Conservation (phyloP, 2,797 vertebrate species). For the Tiaroga cobitis region DNA sequence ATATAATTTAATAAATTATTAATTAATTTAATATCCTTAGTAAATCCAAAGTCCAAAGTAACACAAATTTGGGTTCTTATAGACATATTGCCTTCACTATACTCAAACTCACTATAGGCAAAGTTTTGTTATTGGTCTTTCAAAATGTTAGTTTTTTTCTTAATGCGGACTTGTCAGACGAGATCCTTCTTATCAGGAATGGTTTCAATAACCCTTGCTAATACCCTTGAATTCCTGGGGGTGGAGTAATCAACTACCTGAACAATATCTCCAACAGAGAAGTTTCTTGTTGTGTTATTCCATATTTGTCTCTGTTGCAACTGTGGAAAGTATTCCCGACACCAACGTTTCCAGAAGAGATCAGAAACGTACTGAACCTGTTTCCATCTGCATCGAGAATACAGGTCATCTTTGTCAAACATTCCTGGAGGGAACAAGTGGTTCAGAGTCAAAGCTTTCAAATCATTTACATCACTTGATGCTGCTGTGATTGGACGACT, state of each 20-base stretch:
- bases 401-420: background rate
- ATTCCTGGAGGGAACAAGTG: constrained; percentile 24
- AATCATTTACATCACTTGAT: constrained; percentile 10
- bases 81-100: too few relatives aligned
- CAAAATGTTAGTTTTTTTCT: background rate
- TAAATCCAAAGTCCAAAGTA: too few relatives aligned
- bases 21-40: too few relatives aligned
- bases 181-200: constrained; percentile 5
- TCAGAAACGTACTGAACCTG: background rate
- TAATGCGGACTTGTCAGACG: background rate
- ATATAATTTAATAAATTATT: too few relatives aligned
- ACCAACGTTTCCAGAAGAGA: background rate
- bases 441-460: background rate
- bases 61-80: too few relatives aligned
- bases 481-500: constrained; percentile 13
- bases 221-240: background rate
- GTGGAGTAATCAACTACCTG: background rate
- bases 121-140: constrained; percentile 1
- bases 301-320: constrained; percentile 3
- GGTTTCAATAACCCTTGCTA: constrained; percentile 4
- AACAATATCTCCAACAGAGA: constrained; percentile 11
- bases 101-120: background rate
- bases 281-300: background rate
- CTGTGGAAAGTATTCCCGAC: background rate
- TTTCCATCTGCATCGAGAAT: background rate